Evolutionary conservation across 2,888 invertebrate genomes (phyloP), one percentile per base, ranked within the genome.

Genomic region (Lycophotia porphyrea): DNA sequence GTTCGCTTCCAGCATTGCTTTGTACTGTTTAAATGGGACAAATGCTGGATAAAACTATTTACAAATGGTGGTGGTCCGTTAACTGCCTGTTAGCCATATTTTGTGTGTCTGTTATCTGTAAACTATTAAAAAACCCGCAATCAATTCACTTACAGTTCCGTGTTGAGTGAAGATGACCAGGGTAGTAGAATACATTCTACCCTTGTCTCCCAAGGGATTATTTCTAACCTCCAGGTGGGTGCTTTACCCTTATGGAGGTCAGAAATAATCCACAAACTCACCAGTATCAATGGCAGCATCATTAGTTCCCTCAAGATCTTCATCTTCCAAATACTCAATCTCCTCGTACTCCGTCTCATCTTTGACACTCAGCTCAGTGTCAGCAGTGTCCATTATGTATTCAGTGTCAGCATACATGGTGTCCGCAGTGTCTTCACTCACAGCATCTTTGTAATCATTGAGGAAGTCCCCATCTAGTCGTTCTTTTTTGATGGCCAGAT

Each of bases 281-380:
- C 86, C 84, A 27, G 47, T 60, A 58, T 52, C 81, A 66, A 64
- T 8, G 9, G 34, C 60, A 3, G n/a, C 63, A 44, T 73, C 76
- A 24, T 73, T 63, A 5, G 21, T 34, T 3, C 67, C 80, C 0
- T 76, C 83, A 18, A 66, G 1, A 2, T 36, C 71, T 0, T 89
- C 89, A 0, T 91, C 88, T 1, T 93, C 93, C 63, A 91, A 88
- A 85, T 87, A 91, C 71, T 90, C 92, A 8, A 89, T 83, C n/a
- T 89, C 89, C n/a, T 87, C 86, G 75, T 82, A 93, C 34, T 80
- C 84, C 5, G 65, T 36, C 5, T 78, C 77, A 8, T 77, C 65
- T 7, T 78, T 80, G n/a, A 65, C 31, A 42, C 61, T 73, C 0
- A 7, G 34, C 7, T 31, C n/a, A 36, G 66, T 67, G 8, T 75